Conservation (phyloP, 2,797 vertebrate species). For the Ibycter americanus region DNA sequence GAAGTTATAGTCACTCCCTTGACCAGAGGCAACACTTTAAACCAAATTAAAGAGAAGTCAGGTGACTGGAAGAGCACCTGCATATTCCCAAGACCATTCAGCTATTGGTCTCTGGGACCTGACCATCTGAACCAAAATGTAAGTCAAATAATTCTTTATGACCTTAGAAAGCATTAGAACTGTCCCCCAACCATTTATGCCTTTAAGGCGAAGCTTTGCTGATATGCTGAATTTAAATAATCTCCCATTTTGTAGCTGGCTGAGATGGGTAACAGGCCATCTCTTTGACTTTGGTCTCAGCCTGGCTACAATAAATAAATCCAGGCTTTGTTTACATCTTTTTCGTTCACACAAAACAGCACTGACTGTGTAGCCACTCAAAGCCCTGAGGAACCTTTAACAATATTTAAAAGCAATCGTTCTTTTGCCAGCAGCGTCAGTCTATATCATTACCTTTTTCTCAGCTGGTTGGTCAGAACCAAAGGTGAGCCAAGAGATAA, state of each 20-base stretch:
- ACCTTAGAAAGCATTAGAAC: background rate
- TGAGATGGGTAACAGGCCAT: background rate
- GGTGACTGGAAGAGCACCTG: conserved; percentile 25
- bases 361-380: background rate
- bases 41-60: conserved; percentile 45
- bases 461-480: background rate
- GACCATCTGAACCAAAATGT: background rate
- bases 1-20: background rate
- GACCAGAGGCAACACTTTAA: conserved; percentile 31
- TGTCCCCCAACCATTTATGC: background rate
- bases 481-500: background rate
- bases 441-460: background rate
- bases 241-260: background rate
- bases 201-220: background rate
- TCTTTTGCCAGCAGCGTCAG: background rate
- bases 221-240: background rate
- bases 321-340: background rate
- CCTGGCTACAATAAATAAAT: background rate
- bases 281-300: background rate
- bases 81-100: background rate
- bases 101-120: background rate
- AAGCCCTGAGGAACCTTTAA: background rate
- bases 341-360: background rate
- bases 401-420: background rate
- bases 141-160: background rate